Conservation (phyloP, 2,888 invertebrate species). For the Smittia aterrima region DNA sequence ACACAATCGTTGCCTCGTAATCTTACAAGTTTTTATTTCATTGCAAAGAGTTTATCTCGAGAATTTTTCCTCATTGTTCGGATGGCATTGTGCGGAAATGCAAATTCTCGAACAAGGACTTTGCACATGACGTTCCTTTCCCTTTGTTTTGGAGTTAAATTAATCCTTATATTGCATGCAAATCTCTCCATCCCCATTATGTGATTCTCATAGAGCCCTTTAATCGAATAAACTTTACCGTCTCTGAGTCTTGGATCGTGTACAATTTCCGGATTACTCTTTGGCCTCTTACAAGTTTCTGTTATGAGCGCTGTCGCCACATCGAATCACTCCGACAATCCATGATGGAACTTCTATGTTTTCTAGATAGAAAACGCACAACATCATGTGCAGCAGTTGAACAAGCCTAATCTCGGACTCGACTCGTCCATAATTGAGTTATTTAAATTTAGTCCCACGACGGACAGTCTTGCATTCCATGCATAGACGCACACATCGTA, state of each 20-base stretch:
- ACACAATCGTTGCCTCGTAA: background rate
- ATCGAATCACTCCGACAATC: background rate
- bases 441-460: constrained; percentile 23
- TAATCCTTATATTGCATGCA: background rate
- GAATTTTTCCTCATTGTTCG: background rate
- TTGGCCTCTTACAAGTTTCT: background rate
- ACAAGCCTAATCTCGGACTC: background rate
- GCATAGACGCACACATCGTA: background rate
- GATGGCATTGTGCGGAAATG: background rate
- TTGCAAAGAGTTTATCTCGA: background rate
- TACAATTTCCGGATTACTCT: background rate
- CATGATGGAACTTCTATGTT: background rate
- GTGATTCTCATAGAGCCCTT: background rate
- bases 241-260: background rate
- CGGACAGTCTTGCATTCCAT: background rate
- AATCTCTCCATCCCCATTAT: background rate
- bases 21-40: background rate
- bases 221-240: background rate
- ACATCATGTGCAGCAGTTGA: background rate
- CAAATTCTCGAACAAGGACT: background rate
- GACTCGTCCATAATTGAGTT: constrained; percentile 36
- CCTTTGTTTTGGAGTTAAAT: background rate
- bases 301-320: background rate
- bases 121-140: background rate
- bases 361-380: background rate